Base-by-base conservation (phyloP, 2,113 vertebrate genomes). In the Ophthalmolycus amberensis region DNA sequence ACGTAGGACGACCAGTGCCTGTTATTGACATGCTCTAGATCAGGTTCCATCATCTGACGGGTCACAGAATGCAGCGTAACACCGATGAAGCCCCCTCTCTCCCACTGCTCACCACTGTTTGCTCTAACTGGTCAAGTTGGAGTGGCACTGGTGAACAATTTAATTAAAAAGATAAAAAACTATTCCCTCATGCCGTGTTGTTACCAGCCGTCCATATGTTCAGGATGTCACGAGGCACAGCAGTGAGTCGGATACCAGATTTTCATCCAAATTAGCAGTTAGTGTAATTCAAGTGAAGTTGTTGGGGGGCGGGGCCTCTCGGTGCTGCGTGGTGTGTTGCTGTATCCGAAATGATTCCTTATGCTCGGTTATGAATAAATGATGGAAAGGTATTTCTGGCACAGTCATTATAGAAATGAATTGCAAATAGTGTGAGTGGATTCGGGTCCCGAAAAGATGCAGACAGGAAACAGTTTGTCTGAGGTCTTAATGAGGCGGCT, bases 201-300 rank as follows among this genome's bases (percentile, higher is more conserved):
- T 73, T 60, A 72, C 25, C 64, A 82, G 68, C 34, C 73, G 70
- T 92, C 86, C 91, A 92, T 92, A 91, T 93, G 90, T 82, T 91
- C 76, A 79, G 74, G 54, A 86, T 81, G 68, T 79, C 80, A 84
- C 80, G 14, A 82, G 65, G 74, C 22, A 38, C 63, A 44, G 73
- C 82, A 80, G 52, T 48, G 58, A 89, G 63, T 78, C 81, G 79
- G 69, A 86, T 46, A 78, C 72, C 91, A 94, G 90, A 88, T 90
- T 89, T 87, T 68, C 77, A 29, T 88, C 75, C 82, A 92, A 90
- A 93, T 93, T 90, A 93, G 75, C 88, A 91, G 90, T 87, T 89
- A 65, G 83, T 71, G 80, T 91, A 94, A 94, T 94, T 93, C 94
- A 89, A 89, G 15, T 44, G 0, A 46, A 75, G 79, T 84, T 44